A percentile compares a stretch with the other conserved stretches of the same genome.
These are phyloP conservation scores for Chlorodrepanis virens DNA, from an alignment of 2,113 vertebrate genomes.

Conservation along the genomic window DNA sequence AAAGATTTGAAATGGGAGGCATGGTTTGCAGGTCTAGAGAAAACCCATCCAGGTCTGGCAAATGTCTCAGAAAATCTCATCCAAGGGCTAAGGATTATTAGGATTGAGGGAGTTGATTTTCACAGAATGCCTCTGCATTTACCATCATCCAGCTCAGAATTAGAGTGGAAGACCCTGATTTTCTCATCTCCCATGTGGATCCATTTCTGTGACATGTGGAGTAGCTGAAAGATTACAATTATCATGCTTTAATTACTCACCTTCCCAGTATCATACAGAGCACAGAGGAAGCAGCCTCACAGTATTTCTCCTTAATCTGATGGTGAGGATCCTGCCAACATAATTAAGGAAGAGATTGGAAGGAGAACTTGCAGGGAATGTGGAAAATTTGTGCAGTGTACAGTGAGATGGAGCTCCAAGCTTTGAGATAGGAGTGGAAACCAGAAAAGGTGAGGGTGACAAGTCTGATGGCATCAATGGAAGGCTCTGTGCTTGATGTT, in stretches of 20 bases:
- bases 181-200: not conserved
- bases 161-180: not conserved
- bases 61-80: not conserved
- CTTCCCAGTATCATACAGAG: not conserved
- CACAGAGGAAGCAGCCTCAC: not conserved
- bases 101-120: not conserved
- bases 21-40: not conserved
- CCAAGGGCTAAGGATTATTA: not conserved
- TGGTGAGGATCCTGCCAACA: not conserved
- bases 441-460: not conserved
- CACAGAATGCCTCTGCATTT: not conserved
- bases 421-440: not conserved
- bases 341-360: not conserved
- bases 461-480: not conserved
- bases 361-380: not conserved
- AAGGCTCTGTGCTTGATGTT: not conserved
- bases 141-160: not conserved
- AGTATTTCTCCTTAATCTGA: not conserved
- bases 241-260: not conserved
- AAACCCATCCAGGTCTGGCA: not conserved
- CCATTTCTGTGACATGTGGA: not conserved
- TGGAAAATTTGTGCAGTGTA: not conserved
- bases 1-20: not conserved
- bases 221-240: not conserved
- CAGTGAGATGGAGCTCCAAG: not conserved